Base-by-base conservation (phyloP, 2,888 invertebrate species). In the Toxonevra muliebris region DNA sequence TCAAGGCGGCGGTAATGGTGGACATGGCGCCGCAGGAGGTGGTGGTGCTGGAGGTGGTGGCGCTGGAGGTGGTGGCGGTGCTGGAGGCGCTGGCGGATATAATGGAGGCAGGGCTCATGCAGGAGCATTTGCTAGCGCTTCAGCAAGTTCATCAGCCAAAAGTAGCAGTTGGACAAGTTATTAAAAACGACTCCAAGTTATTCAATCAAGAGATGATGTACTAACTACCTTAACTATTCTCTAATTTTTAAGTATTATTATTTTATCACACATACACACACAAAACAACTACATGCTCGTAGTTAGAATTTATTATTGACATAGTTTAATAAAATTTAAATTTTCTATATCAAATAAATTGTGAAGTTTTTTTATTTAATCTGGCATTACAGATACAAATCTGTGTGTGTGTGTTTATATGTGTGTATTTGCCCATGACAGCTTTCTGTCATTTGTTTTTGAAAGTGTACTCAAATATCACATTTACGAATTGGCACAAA, bases 121-220 rank as follows among this genome's bases (percentile, higher is more conserved):
- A 9, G 64, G 64, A n/a, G 57, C 73, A 9, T 72, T 61, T 60
- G 68, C 74, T 7, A 70, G 71, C 59, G 73, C 78, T n/a, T 76
- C 77, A 12, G 73, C 75, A 10, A 68, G 73, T 9, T 67, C 78
- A 8, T 74, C 76, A 3, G 70, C 78, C 11, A 70, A 74, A 15
- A 65, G 65, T 12, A 41, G 66, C 58, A 41, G 60, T 12, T 70
- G 52, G 1, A 63, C 42, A 20, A 59, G 66, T 15, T 69, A 69
- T 64, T 73, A 69, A 59, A 1, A 15, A 5, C 4, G 19, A 64
- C 42, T 19, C 15, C 53, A 48, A 40, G 3, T 30, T 4, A 30
- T 30, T 4, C 30, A n/a, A n/a, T n/a, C n/a, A n/a, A n/a, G n/a
- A n/a, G n/a, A n/a, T n/a, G n/a, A n/a, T 30, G 2, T 4, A 30